Base-by-base conservation (phyloP, 2,888 invertebrate species). In the Tryphoninae sp. region DNA sequence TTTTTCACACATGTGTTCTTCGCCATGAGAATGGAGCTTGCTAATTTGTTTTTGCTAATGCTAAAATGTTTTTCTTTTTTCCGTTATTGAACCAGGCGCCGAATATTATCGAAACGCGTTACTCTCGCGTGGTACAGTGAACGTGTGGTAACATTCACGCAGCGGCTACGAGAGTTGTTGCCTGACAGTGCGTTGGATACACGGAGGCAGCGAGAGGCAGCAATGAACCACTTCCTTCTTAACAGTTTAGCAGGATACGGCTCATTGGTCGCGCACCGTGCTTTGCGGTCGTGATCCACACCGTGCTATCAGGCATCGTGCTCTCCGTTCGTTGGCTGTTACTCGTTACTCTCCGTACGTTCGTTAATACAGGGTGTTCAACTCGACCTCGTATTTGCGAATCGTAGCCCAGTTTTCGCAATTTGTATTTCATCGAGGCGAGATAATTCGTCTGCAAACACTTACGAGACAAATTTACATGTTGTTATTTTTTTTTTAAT, bases 181-280 rank as follows among this genome's bases (percentile, higher is more conserved):
- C 33, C 53, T 67, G 61, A 73, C 51, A 51, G 49, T 69, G 33
- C 64, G 80, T 84, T 82, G 77, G 78, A 85, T 83, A 51, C 33
- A 81, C 82, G 85, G 86, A 88, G 33, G 87, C 86, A 51, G 51
- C 51, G 51, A 51, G 51, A 51, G 51, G 88, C 90, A 88, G 89
- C 91, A 92, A 92, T 92, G 91, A 92, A 91, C 91, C 89, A 92
- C 90, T 92, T 92, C 92, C 92, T 92, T 92, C 92, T 92, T 92
- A 92, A 91, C 91, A 90, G 91, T 91, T 91, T 91, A 92, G 92
- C 92, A 92, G 92, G 92, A 92, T 92, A 92, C 92, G 90, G 90
- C 92, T 92, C 91, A 91, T 92, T 92, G 92, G 88, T 90, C 87
- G 88, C 61, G 85, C 89, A 90, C 89, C 87, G 89, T 89, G 88